Conservation (phyloP, 1,140 invertebrate species). For the Drosophila takahashii region DNA sequence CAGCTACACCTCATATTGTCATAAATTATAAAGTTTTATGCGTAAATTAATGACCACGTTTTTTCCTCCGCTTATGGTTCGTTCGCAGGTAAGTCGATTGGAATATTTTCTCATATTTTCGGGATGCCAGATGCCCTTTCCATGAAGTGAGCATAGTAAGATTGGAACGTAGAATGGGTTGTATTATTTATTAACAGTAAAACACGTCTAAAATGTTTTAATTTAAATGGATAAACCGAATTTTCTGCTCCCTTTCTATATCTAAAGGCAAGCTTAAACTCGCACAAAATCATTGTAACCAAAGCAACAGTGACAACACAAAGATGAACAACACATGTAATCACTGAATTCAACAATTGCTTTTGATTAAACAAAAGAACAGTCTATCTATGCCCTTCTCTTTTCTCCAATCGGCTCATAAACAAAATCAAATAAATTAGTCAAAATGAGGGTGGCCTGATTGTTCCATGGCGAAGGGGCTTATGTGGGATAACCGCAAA, state of each 20-base stretch:
- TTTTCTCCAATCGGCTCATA: constrained; percentile 31
- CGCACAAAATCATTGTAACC: constrained; percentile 29
- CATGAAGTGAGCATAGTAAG: neutral
- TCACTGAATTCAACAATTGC: constrained; percentile 78
- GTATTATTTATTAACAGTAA: no score
- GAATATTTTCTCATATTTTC: constrained; percentile 30
- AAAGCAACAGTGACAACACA: constrained; percentile 42
- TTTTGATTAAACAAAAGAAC: constrained; percentile 81
- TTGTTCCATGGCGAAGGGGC: constrained; percentile 27
- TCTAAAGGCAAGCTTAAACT: constrained; percentile 7
- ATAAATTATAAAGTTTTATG: constrained; percentile 85
- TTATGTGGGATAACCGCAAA: constrained; percentile 42
- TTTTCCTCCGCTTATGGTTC: constrained; percentile 37
- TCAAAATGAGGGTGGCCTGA: constrained; percentile 77
- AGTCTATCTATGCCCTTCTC: constrained; percentile 30
- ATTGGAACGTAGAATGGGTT: neutral
- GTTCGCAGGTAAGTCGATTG: constrained; percentile 45
- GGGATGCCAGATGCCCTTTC: constrained; percentile 19
- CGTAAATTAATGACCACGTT: constrained; percentile 82
- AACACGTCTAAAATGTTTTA: no score
- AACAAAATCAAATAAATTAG: constrained; percentile 80
- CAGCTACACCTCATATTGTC: constrained; percentile 81
- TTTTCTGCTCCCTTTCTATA: neutral
- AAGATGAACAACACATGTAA: constrained; percentile 50
- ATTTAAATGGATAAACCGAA: no score